A percentile compares a stretch with the other conserved stretches of the same genome.
These are phyloP conservation scores for Conopomorpha cramerella DNA, from an alignment of 1,140 invertebrate genomes.

Conservation along the genomic window DNA sequence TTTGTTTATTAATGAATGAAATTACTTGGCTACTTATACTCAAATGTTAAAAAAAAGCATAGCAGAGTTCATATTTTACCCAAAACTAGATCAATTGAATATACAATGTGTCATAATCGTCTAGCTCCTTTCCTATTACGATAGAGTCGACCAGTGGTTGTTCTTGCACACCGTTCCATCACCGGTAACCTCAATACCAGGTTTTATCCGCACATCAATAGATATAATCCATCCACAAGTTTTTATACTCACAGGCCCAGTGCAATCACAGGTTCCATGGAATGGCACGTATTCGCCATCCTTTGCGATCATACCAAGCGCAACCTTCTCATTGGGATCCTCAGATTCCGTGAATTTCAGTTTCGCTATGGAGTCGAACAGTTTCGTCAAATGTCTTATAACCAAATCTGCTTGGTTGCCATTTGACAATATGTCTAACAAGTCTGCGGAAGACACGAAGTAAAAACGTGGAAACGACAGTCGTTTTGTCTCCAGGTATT, in stretches of 20 bases:
- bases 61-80: no score
- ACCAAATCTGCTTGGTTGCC: constrained; percentile 90
- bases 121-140: no score
- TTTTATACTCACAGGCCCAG: constrained; percentile 77
- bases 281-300: constrained; percentile 93
- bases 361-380: constrained; percentile 93
- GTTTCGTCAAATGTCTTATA: constrained; percentile 86
- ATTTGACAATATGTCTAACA: constrained; percentile 94
- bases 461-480: constrained; percentile 97
- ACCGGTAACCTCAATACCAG: no score
- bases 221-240: constrained; percentile 3
- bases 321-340: constrained; percentile 58
- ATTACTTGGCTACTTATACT: constrained; percentile 1
- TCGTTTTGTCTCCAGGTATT: constrained; percentile 96
- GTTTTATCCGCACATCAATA: no score
- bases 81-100: no score
- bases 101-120: no score
- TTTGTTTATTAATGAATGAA: no score
- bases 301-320: constrained; percentile 89
- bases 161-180: no score
- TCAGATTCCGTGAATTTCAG: constrained; percentile 74
- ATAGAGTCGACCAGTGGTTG: no score
- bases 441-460: constrained; percentile 96
- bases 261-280: constrained; percentile 72
- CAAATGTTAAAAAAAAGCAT: no score